Conservation (phyloP, 1,140 invertebrate species). For the Drosophila guanche region DNA sequence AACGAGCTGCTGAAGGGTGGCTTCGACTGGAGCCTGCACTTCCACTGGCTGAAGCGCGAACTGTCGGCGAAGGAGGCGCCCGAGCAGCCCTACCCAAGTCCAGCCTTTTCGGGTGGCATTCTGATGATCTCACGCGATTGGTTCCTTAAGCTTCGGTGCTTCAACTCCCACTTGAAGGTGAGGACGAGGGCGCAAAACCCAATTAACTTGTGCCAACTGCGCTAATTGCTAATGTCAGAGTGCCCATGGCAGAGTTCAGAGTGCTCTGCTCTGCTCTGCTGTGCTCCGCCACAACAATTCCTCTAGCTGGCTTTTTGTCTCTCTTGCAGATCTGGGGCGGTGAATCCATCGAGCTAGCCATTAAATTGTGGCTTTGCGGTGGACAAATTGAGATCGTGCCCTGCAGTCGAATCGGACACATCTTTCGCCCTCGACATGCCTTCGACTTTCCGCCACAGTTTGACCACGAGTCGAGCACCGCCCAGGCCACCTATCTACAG, state of each 20-base stretch:
- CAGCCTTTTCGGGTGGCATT: constrained; percentile 91
- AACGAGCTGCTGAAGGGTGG: constrained; percentile 92
- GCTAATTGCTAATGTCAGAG: constrained; percentile 61
- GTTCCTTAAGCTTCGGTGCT: constrained; percentile 92
- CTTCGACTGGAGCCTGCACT: constrained; percentile 98
- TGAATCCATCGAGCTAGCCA: constrained; percentile 99
- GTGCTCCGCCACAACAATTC: background rate
- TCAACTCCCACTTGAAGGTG: constrained; percentile 88
- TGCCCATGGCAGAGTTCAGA: constrained; percentile 23
- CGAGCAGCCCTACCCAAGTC: constrained; percentile 84
- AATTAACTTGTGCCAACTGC: constrained; percentile 61
- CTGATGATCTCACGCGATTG: constrained; percentile 90
- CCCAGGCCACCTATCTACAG: constrained; percentile 73
- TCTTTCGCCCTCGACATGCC: constrained; percentile 90
- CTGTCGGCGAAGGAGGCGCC: constrained; percentile 20
- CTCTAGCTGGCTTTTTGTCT: constrained; percentile 14
- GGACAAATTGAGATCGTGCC: constrained; percentile 91
- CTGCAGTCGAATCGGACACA: constrained; percentile 93
- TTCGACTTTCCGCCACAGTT: constrained; percentile 88
- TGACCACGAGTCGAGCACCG: constrained; percentile 38
- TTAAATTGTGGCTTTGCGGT: constrained; percentile 92
- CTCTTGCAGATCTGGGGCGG: constrained; percentile 94
- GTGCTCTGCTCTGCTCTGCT: constrained; percentile 11
- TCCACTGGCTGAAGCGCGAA: constrained; percentile 94
- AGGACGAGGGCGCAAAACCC: constrained; percentile 18